Percentiles rank a stretch among this genome's conserved stretches.
Conservation (phyloP, 2,888 invertebrate genomes). For the Spisula solida region DNA sequence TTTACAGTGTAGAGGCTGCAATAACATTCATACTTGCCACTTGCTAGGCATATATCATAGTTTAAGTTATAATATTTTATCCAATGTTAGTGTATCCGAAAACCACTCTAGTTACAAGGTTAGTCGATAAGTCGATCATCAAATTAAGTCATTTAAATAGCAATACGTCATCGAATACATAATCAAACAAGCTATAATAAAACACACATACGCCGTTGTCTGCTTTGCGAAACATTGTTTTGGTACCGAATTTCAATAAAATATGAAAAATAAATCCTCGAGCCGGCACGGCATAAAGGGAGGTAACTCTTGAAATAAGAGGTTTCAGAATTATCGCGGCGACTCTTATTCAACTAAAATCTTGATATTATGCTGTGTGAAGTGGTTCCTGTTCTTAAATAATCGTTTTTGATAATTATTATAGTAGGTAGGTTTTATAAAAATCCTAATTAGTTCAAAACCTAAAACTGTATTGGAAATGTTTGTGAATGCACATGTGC, state of each 20-base stretch:
- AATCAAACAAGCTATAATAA: neutral
- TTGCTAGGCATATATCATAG: too few species aligned
- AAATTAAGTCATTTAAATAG: neutral
- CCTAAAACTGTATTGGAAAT: neutral
- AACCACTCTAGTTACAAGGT: constrained; percentile 32
- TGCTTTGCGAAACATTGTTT: constrained; percentile 7
- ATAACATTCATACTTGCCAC: neutral
- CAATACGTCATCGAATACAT: neutral
- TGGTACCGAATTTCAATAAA: neutral
- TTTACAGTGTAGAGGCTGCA: neutral
- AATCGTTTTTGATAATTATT: too few species aligned
- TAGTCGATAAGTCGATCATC: neutral
- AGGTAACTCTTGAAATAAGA: neutral
- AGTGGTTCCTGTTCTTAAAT: too few species aligned
- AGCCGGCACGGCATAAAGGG: neutral
- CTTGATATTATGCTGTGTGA: too few species aligned
- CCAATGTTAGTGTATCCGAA: constrained; percentile 16
- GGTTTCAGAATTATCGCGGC: too few species aligned
- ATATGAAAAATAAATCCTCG: too few species aligned
- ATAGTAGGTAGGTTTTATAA: too few species aligned
- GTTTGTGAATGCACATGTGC: neutral
- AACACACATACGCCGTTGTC: neutral
- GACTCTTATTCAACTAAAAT: too few species aligned
- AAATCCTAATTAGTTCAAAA: too few species aligned
- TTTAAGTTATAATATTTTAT: neutral